These are phyloP conservation scores for Hemichromis elongatus DNA, from an alignment of 2,113 vertebrate species.

Conservation along the genomic window DNA sequence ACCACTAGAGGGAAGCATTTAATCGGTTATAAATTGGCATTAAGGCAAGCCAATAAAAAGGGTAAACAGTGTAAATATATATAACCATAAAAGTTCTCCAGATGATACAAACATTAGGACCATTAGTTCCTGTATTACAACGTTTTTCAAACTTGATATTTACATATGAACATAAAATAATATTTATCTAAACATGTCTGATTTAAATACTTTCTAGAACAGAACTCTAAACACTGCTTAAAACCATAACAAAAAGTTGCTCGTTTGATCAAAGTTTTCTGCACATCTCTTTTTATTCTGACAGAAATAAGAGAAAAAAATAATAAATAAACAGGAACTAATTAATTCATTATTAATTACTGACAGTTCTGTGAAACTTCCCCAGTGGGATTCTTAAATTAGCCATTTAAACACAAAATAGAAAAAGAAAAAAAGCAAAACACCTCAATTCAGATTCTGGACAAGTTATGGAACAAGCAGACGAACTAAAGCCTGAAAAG, in stretches of 20 bases:
- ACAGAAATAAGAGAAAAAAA: background rate
- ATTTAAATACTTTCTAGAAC: background rate
- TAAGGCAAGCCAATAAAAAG: background rate
- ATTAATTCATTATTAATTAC: background rate
- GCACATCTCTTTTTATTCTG: background rate
- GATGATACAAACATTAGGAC: background rate
- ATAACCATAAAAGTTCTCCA: background rate
- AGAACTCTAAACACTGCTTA: background rate
- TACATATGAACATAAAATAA: background rate
- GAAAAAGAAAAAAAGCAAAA: background rate
- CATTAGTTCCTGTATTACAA: background rate
- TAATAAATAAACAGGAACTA: background rate
- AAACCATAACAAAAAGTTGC: background rate
- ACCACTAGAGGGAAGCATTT: constrained; percentile 50
- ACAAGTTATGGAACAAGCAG: background rate
- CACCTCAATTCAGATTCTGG: background rate
- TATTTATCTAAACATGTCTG: background rate
- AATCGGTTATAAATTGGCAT: background rate
- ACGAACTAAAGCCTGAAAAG: background rate
- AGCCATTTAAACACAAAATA: background rate
- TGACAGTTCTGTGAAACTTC: background rate
- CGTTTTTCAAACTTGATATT: background rate
- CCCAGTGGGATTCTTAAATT: background rate
- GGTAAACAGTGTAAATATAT: background rate
- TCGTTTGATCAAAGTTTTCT: background rate